phyloP scores from a whole-genome alignment of 2,888 invertebrate genomes.

The Flexamia atlantica region DNA sequence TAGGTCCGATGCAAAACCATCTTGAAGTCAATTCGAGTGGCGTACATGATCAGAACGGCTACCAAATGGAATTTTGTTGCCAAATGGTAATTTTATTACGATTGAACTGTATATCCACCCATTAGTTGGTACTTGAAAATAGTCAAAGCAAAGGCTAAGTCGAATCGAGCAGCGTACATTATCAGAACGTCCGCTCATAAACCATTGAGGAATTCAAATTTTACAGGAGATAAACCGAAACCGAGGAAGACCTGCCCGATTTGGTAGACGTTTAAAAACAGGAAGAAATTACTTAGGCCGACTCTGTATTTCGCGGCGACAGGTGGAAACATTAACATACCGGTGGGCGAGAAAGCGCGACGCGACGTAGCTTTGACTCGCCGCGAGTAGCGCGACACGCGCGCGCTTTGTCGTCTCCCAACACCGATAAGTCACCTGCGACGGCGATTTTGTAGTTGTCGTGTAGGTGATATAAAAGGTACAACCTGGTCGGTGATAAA shows the following conservation, averaged over 20 bases:
- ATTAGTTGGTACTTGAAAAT: too few species aligned
- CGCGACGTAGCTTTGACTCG: constrained; percentile 1
- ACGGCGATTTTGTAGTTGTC: constrained; percentile 41
- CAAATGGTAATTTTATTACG: too few species aligned
- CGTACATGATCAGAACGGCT: too few species aligned
- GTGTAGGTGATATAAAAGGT: constrained; percentile 52
- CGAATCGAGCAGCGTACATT: too few species aligned
- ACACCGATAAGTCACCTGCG: constrained; percentile 20
- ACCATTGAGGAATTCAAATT: constrained; percentile 3
- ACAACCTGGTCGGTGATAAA: constrained; percentile 10
- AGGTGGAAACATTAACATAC: constrained; percentile 38
- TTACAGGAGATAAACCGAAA: constrained; percentile 1
- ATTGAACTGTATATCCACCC: too few species aligned
- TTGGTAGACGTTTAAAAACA: constrained; percentile 31
- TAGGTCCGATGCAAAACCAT: too few species aligned
- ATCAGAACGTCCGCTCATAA: too few species aligned
- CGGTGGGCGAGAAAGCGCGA: constrained; percentile 24
- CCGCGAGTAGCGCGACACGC: constrained; percentile 1
- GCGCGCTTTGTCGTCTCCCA: neutral
- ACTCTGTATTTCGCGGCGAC: constrained; percentile 13
- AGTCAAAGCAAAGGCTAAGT: too few species aligned
- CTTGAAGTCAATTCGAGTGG: too few species aligned
- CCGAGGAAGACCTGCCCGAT: constrained; percentile 25
- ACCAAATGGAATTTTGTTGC: too few species aligned
- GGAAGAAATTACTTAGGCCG: constrained; percentile 18